Evolutionary conservation across 1,140 invertebrate genomes (phyloP), one percentile per base, ranked within the genome.

Genomic region (Myzus persicae): DNA sequence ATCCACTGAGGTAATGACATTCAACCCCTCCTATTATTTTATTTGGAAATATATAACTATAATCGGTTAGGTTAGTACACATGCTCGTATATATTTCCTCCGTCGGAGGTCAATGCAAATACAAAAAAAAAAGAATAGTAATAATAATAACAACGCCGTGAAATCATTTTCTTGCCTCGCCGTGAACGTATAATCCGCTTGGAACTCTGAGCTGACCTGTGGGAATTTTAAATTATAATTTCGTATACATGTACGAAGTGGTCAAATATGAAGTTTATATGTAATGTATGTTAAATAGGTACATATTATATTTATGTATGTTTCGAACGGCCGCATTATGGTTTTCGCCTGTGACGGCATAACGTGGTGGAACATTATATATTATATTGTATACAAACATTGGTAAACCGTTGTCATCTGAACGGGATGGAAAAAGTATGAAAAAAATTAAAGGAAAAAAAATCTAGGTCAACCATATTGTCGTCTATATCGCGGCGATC

Each of bases 361-460:
- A 89, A 89, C 24, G 48, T 26, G 88, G 48, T 38, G 88, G 88
- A 89, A 89, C 88, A 46, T 18, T 31, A 44, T 44, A 44, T 31
- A 85, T 20, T 36, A 76, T 67, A 76, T 6, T 76, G 22, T 44
- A 85, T 85, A 85, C 26, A 87, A 46, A 87, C 46, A 36, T 40
- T 40, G 31, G 36, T 89, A 6, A 8, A 46, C 20, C 7, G 11
- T 89, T 54, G 48, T 89, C 8, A 48, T 36, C 24, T 22, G 11
- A 46, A 38, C 22, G n/a, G 24, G 87, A 89, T 36, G 46, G n/a
- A 38, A 88, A 88, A 51, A n/a, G 87, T 38, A 82, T 26, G 36
- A 54, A 89, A 51, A 89, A 89, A 89, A 89, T 44, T 38, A 51
- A 2, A 36, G 46, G n/a, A 89, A 89, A 89, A 85, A 89, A 89